phyloP scores from a whole-genome alignment of 2,113 vertebrate species.

The Crotalus horridus region DNA sequence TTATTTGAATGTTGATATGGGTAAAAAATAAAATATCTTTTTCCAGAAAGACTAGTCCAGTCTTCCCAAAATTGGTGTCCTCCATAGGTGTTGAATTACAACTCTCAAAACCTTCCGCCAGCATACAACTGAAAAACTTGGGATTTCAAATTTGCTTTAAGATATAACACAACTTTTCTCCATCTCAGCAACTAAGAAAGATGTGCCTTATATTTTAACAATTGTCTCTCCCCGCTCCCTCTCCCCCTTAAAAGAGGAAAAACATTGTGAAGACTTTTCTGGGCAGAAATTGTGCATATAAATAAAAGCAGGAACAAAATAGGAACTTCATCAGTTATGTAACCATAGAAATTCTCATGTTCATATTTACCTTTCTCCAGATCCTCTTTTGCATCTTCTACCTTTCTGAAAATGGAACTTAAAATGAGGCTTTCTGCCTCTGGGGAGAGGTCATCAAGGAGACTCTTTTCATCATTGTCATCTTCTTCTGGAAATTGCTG shows the following conservation, averaged over 20 bases:
- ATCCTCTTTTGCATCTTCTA: slow-evolving; percentile 67
- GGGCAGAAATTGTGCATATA: neutral
- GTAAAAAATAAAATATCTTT: neutral
- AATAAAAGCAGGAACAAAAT: neutral
- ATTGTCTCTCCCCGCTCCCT: neutral
- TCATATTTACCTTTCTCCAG: slow-evolving; percentile 68
- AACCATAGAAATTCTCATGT: neutral
- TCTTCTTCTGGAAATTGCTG: slow-evolving; percentile 63
- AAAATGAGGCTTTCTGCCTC: slow-evolving; percentile 74
- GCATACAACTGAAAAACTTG: neutral
- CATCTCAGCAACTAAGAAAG: neutral
- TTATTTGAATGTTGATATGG: neutral
- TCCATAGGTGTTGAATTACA: neutral
- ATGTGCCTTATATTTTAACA: neutral
- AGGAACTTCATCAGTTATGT: neutral
- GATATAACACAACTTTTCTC: neutral
- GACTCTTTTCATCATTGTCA: slow-evolving; percentile 55
- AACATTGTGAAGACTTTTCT: neutral
- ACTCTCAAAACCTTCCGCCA: neutral
- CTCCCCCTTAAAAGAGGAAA: neutral
- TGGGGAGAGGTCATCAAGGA: slow-evolving; percentile 72
- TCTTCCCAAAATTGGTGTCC: neutral
- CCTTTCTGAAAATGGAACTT: slow-evolving; percentile 72
- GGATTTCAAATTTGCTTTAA: neutral
- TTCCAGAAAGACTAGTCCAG: neutral